These are phyloP conservation scores for Tetropium fuscum DNA, from an alignment of 2,888 invertebrate species.

Conservation along the genomic window DNA sequence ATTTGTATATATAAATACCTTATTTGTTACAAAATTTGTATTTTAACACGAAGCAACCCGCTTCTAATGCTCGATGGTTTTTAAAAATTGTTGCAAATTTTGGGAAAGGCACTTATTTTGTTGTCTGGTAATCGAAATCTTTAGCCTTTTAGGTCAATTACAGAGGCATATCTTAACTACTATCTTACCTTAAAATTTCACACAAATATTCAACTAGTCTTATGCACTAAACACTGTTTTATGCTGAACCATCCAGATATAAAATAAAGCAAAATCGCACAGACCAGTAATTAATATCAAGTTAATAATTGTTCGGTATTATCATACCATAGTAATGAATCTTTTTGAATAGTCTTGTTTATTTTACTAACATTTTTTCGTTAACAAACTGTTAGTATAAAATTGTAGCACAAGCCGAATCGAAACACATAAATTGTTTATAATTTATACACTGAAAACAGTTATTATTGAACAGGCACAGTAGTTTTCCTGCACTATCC, in stretches of 20 bases:
- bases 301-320: constrained; percentile 25
- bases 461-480: constrained; percentile 3
- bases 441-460: constrained; percentile 18
- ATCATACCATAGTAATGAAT: constrained; percentile 39
- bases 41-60: too few species aligned
- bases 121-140: too few species aligned
- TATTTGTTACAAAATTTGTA: too few species aligned
- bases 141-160: too few species aligned
- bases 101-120: too few species aligned
- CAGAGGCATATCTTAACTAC: too few species aligned
- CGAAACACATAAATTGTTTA: constrained; percentile 28
- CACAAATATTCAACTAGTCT: constrained; percentile 26
- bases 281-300: not conserved
- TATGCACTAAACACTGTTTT: constrained; percentile 14
- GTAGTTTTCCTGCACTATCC: constrained; percentile 5
- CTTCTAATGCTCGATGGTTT: too few species aligned
- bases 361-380: too few species aligned
- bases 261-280: constrained; percentile 25
- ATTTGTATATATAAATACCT: too few species aligned
- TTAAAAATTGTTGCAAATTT: too few species aligned
- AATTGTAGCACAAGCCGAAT: constrained; percentile 35
- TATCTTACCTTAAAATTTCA: constrained; percentile 40
- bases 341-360: too few species aligned
- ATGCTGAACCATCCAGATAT: constrained; percentile 8
- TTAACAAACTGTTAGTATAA: too few species aligned